Percentiles rank a stretch among this genome's conserved stretches.
These are phyloP conservation scores for Rhagophthalmus giganteus DNA, from an alignment of 2,888 invertebrate genomes.

Conservation along the genomic window DNA sequence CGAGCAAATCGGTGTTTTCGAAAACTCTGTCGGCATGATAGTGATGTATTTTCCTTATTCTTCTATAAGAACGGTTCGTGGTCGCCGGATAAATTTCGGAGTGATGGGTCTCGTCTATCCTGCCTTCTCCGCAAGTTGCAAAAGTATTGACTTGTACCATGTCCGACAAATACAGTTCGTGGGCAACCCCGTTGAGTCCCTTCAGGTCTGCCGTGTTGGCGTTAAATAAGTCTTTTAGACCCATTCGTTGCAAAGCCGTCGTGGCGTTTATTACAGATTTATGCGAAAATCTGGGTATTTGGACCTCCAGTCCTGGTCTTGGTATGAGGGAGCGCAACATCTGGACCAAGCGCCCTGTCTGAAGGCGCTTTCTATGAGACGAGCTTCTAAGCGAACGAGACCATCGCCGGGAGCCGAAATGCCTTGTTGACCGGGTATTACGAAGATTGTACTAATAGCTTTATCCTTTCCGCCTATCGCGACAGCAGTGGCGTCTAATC, in stretches of 20 bases:
- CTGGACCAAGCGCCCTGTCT: constrained; percentile 74
- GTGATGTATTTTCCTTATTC: constrained; percentile 47
- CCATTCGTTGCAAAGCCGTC: constrained; percentile 76
- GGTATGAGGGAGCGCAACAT: constrained; percentile 71
- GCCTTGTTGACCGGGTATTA: constrained; percentile 86
- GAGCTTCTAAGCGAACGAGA: constrained; percentile 71
- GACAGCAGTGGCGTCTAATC: constrained; percentile 80
- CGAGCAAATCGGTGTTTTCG: constrained; percentile 39
- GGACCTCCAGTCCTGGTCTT: constrained; percentile 76
- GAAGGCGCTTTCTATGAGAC: constrained; percentile 68
- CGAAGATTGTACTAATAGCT: constrained; percentile 75
- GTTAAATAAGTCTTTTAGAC: constrained; percentile 77
- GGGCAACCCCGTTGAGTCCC: constrained; percentile 78
- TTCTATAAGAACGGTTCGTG: constrained; percentile 50
- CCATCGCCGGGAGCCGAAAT: constrained; percentile 79
- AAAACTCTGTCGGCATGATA: constrained; percentile 32
- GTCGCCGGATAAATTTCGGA: constrained; percentile 80
- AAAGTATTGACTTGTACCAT: constrained; percentile 84
- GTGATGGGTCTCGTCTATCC: constrained; percentile 74
- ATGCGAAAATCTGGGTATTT: constrained; percentile 82
- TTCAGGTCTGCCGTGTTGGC: constrained; percentile 77
- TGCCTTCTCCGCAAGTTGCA: constrained; percentile 77
- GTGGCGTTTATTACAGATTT: constrained; percentile 82
- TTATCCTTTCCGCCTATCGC: constrained; percentile 73
- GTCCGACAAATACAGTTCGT: constrained; percentile 81